Evolutionary conservation across 2,888 invertebrate species (phyloP), one percentile per base, ranked within the genome.

Genomic region (Drosophila quinaria): DNA sequence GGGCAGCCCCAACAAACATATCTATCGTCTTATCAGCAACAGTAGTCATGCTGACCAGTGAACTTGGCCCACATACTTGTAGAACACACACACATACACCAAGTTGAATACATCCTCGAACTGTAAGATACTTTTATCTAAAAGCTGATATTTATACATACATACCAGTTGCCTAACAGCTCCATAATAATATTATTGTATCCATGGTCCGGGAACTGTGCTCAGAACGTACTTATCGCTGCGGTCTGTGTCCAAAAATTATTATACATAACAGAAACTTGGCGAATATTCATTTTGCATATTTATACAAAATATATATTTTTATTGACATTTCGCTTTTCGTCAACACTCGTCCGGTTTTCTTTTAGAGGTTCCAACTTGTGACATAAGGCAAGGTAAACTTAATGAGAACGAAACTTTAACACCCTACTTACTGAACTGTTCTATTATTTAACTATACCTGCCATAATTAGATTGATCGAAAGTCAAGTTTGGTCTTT

Each of bases 141-240:
- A 51, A 64, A 69, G 69, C 72, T 80, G 69, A 78, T 69, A 78
- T 39, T 19, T 17, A 59, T 50, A 47, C 47, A 17, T 46, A 15
- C 8, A 22, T 13, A 25, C 33, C 4, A 54, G 46, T 62, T 47
- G 9, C 13, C 37, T 8, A 39, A 42, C 19, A 55, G 37, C 54
- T 47, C 8, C 59, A 49, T 68, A 31, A 49, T 68, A 37, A 37
- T 29, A 41, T 41, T 35, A 64, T 51, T 63, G 22, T 50, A 33
- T 47, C 46, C 37, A 63, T 64, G 41, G 46, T 52, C 19, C 22
- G 49, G 39, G 42, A 60, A 64, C 39, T 61, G 46, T 33, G 55
- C 47, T 52, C 25, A 42, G 63, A 75, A 68, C 82, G 73, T 81
- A 80, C 82, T 80, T 80, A 80, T 80, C 81, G 68, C 37, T 17